Percentiles rank a stretch among this genome's conserved stretches.
These are phyloP conservation scores for Sebastes baramenuke DNA, from an alignment of 2,797 vertebrate genomes.

Conservation along the genomic window DNA sequence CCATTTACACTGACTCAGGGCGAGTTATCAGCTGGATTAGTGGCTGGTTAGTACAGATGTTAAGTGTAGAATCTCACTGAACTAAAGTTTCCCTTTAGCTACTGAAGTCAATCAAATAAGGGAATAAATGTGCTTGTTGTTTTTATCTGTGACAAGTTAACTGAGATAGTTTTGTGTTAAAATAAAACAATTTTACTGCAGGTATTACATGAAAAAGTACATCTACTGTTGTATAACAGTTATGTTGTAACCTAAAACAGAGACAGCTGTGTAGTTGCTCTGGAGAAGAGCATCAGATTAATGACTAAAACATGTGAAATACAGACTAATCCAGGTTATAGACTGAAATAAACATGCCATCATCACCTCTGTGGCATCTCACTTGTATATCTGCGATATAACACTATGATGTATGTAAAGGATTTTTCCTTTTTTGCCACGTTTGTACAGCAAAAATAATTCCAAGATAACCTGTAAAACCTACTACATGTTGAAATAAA, in stretches of 20 bases:
- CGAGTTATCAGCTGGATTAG: background rate
- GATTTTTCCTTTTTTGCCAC: background rate
- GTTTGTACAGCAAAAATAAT: background rate
- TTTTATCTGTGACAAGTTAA: background rate
- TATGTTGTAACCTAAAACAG: background rate
- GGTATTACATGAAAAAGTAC: background rate
- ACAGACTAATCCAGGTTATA: background rate
- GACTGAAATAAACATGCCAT: background rate
- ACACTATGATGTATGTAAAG: background rate
- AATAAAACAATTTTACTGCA: background rate
- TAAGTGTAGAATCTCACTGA: background rate
- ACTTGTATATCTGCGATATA: background rate
- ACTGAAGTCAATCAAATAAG: background rate
- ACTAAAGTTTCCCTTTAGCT: background rate
- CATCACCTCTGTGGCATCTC: background rate
- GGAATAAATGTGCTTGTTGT: background rate
- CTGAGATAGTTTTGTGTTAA: background rate
- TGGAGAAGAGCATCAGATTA: background rate
- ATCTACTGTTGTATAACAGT: background rate
- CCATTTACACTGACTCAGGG: background rate
- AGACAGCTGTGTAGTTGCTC: background rate
- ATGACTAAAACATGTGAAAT: background rate
- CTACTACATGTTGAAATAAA: background rate
- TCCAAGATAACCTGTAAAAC: background rate
- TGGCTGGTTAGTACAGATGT: background rate